Evolutionary conservation across 2,888 invertebrate species (phyloP).

Genomic region (Amorpha juglandis): DNA sequence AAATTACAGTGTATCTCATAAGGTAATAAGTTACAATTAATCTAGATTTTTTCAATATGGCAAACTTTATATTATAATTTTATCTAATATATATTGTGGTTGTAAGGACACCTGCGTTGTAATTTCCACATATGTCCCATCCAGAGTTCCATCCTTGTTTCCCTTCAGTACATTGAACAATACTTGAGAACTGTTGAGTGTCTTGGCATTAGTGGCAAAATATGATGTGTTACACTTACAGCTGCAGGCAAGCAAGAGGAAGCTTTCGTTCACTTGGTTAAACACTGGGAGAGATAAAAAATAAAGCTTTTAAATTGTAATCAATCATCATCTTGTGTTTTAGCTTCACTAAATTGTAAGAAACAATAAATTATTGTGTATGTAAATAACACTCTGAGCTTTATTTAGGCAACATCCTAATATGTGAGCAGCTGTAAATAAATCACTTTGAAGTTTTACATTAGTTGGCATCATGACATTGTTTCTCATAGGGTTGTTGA

Average conservation of each 20-base stretch:
- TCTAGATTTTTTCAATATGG: conserved; percentile 85
- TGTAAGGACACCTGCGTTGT: conserved; percentile 86
- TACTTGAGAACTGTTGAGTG: conserved; percentile 48
- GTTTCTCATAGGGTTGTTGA: conserved; percentile 46
- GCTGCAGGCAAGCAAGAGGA: conserved; percentile 69
- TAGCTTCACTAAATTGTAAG: conserved; percentile 85
- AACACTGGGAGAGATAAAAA: conserved; percentile 74
- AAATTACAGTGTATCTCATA: conserved; percentile 84
- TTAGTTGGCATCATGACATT: conserved; percentile 39
- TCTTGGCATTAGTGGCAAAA: conserved; percentile 68
- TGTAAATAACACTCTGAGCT: conserved; percentile 81
- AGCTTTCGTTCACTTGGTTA: conserved; percentile 74
- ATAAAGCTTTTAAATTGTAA: conserved; percentile 82
- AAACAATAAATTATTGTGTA: conserved; percentile 85
- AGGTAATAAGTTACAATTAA: conserved; percentile 83
- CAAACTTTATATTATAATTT: conserved; percentile 86
- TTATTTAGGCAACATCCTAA: conserved; percentile 78
- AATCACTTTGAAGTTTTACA: conserved; percentile 41
- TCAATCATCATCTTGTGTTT: conserved; percentile 81
- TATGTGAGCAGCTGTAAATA: conserved; percentile 54
- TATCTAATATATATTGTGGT: conserved; percentile 89
- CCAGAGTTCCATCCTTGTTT: conserved; percentile 66
- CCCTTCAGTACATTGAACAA: conserved; percentile 54
- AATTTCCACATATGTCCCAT: conserved; percentile 78
- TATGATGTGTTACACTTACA: conserved; percentile 69